Evolutionary conservation across 2,113 vertebrate species (phyloP), one percentile per base, ranked within the genome.

Genomic region (Epinephelus moara): DNA sequence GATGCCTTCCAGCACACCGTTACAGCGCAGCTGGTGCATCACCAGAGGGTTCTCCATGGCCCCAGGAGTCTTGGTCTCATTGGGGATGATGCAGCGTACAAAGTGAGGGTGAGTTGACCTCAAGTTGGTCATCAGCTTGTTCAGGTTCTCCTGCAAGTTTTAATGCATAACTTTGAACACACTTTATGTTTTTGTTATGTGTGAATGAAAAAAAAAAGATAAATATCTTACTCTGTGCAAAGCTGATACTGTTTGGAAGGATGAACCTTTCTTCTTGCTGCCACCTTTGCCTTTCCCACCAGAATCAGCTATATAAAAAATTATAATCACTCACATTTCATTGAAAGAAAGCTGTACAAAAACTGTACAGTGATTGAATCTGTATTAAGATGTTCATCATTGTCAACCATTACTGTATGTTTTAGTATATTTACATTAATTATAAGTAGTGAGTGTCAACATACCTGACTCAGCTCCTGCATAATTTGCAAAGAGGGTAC

Each of bases 1-100:
- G 92, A 98, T 98, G 53, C 97, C 97, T 81, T 98, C 97, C 92
- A 98, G 95, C 14, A 98, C 97, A 3, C 97, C 97, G 0, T 99
- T 99, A 93, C 97, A 99, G 90, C 97, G 97, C 23, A 99, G 95
- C 94, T 99, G 97, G 93, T 99, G 97, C 97, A 98, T 98, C 64
- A 99, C 97, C 92, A 98, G 80, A 67, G 97, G 94, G 21, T 98
- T 98, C 91, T 98, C 96, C 93, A 98, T 98, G 89, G 96, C 94
- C 1, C 97, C 97, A 21, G 97, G 97, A 84, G 96, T 94, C 93
- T 98, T 98, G 19, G 95, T 95, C 95, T 98, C 98, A 4, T 99
- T 99, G 6, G 97, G 98, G 82, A 99, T 97, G 85, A 99, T 94
- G 93, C 98, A 98, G 60, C 97, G 97, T 21, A 99, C 98, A 6